Evolutionary conservation across 1,140 invertebrate genomes (phyloP).

Genomic region (Drosophila prosaltans): DNA sequence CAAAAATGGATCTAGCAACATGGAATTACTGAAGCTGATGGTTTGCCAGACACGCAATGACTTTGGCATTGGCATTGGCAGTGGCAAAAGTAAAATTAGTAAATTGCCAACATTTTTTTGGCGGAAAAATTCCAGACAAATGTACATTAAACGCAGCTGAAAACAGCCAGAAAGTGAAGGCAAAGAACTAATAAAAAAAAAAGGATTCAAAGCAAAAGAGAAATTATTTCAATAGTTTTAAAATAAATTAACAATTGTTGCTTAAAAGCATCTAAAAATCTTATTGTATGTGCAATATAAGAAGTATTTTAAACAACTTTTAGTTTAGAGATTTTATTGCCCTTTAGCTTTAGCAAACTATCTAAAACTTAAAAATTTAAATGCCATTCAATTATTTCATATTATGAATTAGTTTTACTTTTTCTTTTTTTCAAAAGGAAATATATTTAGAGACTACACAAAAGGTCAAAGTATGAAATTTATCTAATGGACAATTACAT

Average conservation of each 20-base stretch:
- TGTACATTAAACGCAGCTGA: slow-evolving; percentile 63
- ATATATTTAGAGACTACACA: too few species aligned
- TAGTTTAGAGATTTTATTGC: too few species aligned
- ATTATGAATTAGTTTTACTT: too few species aligned
- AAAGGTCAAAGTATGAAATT: too few species aligned
- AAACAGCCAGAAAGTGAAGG: slow-evolving; percentile 1
- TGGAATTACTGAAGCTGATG: slow-evolving; percentile 34
- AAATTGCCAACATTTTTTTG: slow-evolving; percentile 45
- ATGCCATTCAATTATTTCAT: too few species aligned
- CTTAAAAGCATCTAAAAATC: too few species aligned
- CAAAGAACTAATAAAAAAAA: background rate
- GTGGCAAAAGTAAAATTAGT: slow-evolving; percentile 48
- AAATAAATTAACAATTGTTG: too few species aligned
- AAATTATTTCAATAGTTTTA: background rate
- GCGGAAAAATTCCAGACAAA: slow-evolving; percentile 25
- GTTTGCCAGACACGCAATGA: slow-evolving; percentile 66
- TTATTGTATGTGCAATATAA: too few species aligned
- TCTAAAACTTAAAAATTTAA: too few species aligned
- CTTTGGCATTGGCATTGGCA: slow-evolving; percentile 64
- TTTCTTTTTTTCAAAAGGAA: too few species aligned
- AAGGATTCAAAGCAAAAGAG: background rate
- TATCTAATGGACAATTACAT: background rate
- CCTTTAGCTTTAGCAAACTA: too few species aligned
- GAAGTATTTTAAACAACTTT: too few species aligned
- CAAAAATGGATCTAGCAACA: slow-evolving; percentile 33